These are phyloP conservation scores for Atta cephalotes DNA, from an alignment of 1,140 invertebrate species.

Conservation along the genomic window DNA sequence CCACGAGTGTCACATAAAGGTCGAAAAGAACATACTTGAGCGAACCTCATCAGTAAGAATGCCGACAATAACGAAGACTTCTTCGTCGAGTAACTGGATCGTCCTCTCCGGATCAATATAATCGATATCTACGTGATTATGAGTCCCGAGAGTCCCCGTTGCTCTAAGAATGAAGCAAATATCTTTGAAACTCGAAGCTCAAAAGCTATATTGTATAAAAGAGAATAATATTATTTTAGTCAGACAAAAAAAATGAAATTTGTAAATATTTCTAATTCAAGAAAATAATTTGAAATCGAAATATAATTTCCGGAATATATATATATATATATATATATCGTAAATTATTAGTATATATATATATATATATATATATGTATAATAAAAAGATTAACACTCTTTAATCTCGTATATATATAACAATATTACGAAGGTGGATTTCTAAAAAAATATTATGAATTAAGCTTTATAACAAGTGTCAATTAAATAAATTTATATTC, in stretches of 20 bases:
- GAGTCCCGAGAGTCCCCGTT: background rate
- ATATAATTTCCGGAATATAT: too few relatives aligned
- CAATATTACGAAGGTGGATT: background rate
- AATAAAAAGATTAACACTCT: background rate
- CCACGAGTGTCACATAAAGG: slow-evolving; percentile 45
- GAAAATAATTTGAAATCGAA: background rate
- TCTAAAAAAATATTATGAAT: slow-evolving; percentile 2
- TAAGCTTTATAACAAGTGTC: background rate
- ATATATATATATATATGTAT: too few relatives aligned
- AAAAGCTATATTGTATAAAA: slow-evolving; percentile 16
- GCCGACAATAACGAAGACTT: slow-evolving; percentile 48
- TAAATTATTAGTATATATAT: background rate
- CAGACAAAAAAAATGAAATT: background rate
- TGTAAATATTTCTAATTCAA: background rate
- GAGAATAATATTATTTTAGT: background rate
- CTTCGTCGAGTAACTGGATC: slow-evolving; percentile 53
- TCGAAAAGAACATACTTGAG: slow-evolving; percentile 46
- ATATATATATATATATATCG: background rate
- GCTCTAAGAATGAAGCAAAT: slow-evolving; percentile 1
- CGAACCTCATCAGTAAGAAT: slow-evolving; percentile 33
- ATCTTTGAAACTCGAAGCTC: background rate
- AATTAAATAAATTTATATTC: background rate
- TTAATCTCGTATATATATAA: background rate
- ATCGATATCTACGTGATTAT: slow-evolving; percentile 58
- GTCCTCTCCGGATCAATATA: slow-evolving; percentile 45